These are phyloP conservation scores for Synchiropus splendidus DNA, from an alignment of 2,113 vertebrate genomes.

Conservation along the genomic window DNA sequence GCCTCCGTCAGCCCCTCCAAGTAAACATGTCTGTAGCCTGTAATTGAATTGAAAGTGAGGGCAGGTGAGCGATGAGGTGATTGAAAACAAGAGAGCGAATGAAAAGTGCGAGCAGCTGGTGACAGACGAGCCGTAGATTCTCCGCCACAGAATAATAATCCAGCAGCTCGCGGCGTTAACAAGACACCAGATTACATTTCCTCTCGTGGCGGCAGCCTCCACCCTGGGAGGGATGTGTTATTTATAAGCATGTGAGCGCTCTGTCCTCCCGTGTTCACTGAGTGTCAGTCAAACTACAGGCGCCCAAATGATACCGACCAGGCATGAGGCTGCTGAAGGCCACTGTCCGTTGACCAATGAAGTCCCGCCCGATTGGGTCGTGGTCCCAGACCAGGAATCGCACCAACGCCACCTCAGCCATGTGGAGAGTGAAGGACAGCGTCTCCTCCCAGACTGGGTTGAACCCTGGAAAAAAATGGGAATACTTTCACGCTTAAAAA, in stretches of 20 bases:
- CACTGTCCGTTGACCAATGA: slow-evolving; percentile 92
- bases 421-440: slow-evolving; percentile 89
- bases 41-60: slow-evolving; percentile 7
- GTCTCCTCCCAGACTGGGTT: slow-evolving; percentile 98
- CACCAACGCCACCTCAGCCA: slow-evolving; percentile 89
- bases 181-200: neutral
- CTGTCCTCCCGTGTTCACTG: slow-evolving; percentile 1
- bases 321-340: slow-evolving; percentile 92
- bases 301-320: slow-evolving; percentile 64
- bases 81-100: neutral
- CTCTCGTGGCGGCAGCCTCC: too few species aligned
- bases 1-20: slow-evolving; percentile 93
- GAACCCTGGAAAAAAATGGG: slow-evolving; percentile 71
- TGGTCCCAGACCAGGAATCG: slow-evolving; percentile 97
- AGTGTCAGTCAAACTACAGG: slow-evolving; percentile 2
- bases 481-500: too few species aligned
- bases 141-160: slow-evolving; percentile 10
- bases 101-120: neutral
- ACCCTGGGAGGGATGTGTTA: too few species aligned
- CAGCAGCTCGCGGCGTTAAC: slow-evolving; percentile 1
- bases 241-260: neutral
- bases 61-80: neutral
- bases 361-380: slow-evolving; percentile 93
- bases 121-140: too few species aligned
- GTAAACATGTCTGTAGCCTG: slow-evolving; percentile 95